Conservation (phyloP, 2,888 invertebrate genomes). For the Ectemnius cavifrons region DNA sequence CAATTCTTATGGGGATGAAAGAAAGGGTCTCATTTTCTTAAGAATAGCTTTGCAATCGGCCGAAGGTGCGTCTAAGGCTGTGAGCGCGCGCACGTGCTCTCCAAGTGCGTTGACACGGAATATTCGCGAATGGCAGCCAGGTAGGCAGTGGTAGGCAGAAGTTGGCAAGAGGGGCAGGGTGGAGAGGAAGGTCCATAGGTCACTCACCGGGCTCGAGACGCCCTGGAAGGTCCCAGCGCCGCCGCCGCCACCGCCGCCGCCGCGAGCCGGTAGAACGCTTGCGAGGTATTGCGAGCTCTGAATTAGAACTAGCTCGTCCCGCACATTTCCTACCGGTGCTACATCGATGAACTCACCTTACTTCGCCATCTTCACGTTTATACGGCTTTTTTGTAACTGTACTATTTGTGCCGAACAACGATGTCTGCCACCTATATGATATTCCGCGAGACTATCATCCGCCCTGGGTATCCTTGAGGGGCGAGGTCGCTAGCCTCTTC, state of each 20-base stretch:
- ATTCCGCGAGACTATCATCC: too few relatives aligned
- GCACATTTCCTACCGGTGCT: too few relatives aligned
- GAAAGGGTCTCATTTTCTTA: constrained; percentile 38
- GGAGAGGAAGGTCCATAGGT: constrained; percentile 52
- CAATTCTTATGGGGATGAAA: background rate
- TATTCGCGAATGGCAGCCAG: constrained; percentile 45
- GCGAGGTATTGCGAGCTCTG: background rate
- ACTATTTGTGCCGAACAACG: too few relatives aligned
- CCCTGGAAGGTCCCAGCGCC: too few relatives aligned
- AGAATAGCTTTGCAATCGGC: constrained; percentile 5
- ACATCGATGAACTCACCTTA: too few relatives aligned
- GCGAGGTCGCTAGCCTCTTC: constrained; percentile 26
- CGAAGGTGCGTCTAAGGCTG: constrained; percentile 28
- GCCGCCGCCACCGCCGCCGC: too few relatives aligned
- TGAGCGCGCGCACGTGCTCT: constrained; percentile 29
- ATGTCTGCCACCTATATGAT: too few relatives aligned
- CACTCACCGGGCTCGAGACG: constrained; percentile 59
- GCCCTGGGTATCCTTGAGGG: constrained; percentile 47
- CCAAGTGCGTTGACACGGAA: constrained; percentile 65
- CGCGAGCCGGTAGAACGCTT: background rate
- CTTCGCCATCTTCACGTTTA: too few relatives aligned
- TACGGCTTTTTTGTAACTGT: too few relatives aligned
- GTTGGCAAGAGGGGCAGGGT: too few relatives aligned
- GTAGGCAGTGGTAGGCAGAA: background rate
- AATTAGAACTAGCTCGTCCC: too few relatives aligned